Evolutionary conservation across 2,797 vertebrate species (phyloP).

Genomic region (Xiphophorus birchmanni): DNA sequence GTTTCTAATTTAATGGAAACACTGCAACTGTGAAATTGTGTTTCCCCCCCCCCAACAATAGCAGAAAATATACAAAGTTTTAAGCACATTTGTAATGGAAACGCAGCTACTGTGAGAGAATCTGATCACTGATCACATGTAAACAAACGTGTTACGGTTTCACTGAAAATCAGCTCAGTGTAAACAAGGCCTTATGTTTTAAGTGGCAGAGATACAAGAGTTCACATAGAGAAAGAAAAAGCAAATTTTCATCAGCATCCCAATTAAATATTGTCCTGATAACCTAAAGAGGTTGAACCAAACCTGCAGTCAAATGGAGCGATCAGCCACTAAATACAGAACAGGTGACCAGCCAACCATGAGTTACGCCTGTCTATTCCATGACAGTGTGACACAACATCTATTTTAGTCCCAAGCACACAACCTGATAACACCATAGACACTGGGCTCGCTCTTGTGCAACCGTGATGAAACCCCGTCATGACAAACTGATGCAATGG

Average conservation of each 20-base stretch:
- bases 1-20: too few species aligned
- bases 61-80: too few species aligned
- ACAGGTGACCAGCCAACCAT: background rate
- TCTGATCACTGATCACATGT: too few species aligned
- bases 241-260: background rate
- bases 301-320: background rate
- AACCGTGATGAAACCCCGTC: background rate
- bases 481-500: constrained; percentile 8
- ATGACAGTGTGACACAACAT: background rate
- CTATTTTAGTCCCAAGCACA: background rate
- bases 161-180: too few species aligned
- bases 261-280: background rate
- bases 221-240: background rate
- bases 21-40: too few species aligned
- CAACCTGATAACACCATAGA: background rate
- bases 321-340: background rate
- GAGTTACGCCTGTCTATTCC: background rate
- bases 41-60: too few species aligned
- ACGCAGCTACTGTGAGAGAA: too few species aligned
- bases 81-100: too few species aligned
- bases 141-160: too few species aligned
- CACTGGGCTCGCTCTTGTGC: background rate
- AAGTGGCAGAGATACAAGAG: background rate
- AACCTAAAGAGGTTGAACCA: background rate
- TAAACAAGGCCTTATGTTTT: background rate